Percentiles rank a stretch among this genome's conserved stretches.
phyloP scores from a whole-genome alignment of 2,888 invertebrate species.

The Pecten maximus region DNA sequence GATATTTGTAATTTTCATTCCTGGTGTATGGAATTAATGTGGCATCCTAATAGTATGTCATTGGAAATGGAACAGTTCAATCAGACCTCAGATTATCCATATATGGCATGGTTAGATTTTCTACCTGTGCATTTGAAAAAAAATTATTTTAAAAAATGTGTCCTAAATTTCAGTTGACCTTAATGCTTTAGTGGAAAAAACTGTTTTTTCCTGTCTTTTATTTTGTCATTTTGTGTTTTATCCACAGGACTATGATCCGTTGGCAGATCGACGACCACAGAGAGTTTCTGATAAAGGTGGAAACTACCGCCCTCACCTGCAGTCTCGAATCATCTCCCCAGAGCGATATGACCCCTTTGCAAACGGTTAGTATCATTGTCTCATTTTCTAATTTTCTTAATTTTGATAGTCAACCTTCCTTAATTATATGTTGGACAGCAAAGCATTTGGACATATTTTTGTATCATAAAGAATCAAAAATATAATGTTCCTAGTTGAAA shows the following conservation, averaged over 20 bases:
- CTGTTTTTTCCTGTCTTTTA: no score
- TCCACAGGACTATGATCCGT: constrained; percentile 81
- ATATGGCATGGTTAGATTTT: no score
- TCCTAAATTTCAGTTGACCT: no score
- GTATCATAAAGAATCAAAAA: background rate
- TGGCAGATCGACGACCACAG: constrained; percentile 87
- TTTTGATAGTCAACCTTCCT: background rate
- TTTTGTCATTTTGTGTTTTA: constrained; percentile 16
- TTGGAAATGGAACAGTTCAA: no score
- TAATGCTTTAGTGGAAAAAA: no score
- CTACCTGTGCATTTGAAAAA: no score
- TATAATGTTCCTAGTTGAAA: background rate
- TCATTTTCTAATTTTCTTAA: background rate
- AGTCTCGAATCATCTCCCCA: constrained; percentile 94
- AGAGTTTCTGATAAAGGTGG: constrained; percentile 98
- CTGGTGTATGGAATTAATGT: no score
- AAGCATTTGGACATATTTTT: background rate
- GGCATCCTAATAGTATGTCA: no score
- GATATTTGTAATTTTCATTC: no score
- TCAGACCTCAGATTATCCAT: no score
- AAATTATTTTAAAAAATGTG: no score
- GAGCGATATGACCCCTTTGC: constrained; percentile 98
- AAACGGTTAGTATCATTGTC: constrained; percentile 89
- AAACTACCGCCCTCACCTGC: constrained; percentile 95
- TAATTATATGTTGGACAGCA: background rate